Base-by-base conservation (phyloP, 2,888 invertebrate species). In the Diadegma fenestrale region DNA sequence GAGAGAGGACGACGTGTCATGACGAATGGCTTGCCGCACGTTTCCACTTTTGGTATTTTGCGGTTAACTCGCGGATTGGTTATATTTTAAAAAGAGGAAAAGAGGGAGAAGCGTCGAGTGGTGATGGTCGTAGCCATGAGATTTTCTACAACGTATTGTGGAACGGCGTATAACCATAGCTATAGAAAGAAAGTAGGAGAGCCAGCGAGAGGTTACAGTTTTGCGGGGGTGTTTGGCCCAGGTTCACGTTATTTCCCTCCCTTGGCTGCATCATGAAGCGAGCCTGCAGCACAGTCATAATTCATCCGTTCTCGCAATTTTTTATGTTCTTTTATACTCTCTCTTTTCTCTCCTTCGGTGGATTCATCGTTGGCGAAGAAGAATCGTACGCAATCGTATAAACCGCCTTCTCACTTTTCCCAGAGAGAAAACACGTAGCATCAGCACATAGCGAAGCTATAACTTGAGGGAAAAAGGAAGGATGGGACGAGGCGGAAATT, bases 1-100 rank as follows among this genome's bases (percentile, higher is more conserved):
- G 45, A 30, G 30, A 51, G 54, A 48, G 48, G 89, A 89, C 90
- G 91, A 90, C 91, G 90, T 64, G 73, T 88, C 88, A 91, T 90
- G 91, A 91, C 90, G 90, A 90, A 91, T 91, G 86, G 88, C 86
- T 86, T 88, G 80, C 73, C 19, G 66, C 86, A 86, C 89, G 86
- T 88, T 91, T 88, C 87, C 84, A 87, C 84, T 88, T 87, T 86
- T 87, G 87, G 87, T 85, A 85, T 88, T 82, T 89, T 88, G 88
- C 86, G 90, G 89, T 91, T 90, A 90, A 90, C 88, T 88, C 88
- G 90, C 89, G 90, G 91, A 91, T 91, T 90, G 91, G 91, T 90
- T 90, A 90, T 90, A 80, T 89, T 89, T 87, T 83, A 68, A 83
- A 86, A 43, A 45, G 68, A 43, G 19, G 43, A 22, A 26, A 43